These are phyloP conservation scores for Dicerorhinus sumatrensis DNA, from an alignment of 2,113 vertebrate species.

Conservation along the genomic window DNA sequence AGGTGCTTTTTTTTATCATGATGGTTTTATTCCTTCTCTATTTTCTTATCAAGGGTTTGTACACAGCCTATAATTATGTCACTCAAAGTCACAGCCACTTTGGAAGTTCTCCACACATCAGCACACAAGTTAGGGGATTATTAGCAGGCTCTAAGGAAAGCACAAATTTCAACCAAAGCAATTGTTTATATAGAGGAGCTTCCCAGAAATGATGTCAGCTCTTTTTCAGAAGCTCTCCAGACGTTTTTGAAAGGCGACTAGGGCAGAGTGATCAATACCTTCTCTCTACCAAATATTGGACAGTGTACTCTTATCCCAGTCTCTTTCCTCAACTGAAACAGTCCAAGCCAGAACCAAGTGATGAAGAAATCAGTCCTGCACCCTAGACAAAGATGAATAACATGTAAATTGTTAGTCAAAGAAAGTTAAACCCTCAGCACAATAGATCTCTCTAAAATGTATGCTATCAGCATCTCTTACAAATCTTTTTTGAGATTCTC, in stretches of 20 bases:
- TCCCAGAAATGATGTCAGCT: constrained; percentile 9
- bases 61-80: constrained; percentile 14
- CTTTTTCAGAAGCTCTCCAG: neutral
- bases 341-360: neutral
- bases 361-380: neutral
- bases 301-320: neutral
- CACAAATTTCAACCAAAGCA: constrained; percentile 21
- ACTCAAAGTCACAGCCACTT: constrained; percentile 32
- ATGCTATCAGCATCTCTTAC: neutral
- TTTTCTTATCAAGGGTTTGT: constrained; percentile 47
- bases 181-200: neutral
- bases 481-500: neutral
- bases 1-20: neutral
- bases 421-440: neutral
- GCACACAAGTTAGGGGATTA: constrained; percentile 20
- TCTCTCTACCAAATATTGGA: constrained; percentile 16
- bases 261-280: neutral
- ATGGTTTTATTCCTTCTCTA: neutral
- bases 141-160: neutral
- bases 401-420: neutral
- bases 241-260: neutral
- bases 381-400: neutral
- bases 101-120: constrained; percentile 37
- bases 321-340: neutral
- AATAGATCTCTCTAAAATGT: neutral